Conservation (phyloP, 2,113 vertebrate genomes). For the Ibidorhyncha struthersii region DNA sequence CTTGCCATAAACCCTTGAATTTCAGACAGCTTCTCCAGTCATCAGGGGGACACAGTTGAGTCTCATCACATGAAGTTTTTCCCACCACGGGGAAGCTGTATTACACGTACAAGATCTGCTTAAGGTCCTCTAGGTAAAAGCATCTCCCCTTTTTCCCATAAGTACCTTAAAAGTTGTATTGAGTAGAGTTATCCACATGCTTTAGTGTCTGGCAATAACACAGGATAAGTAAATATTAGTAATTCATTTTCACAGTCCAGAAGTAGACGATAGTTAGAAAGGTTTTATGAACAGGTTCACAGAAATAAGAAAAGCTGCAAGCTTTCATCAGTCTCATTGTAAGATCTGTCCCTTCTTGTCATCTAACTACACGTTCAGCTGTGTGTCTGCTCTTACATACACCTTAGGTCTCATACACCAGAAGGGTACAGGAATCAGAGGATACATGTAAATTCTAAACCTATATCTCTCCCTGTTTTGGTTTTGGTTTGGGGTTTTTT, state of each 20-base stretch:
- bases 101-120: neutral
- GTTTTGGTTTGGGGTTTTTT: neutral
- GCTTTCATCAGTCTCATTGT: neutral
- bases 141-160: neutral
- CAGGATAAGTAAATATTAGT: neutral
- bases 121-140: neutral
- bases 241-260: neutral
- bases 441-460: neutral
- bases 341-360: neutral
- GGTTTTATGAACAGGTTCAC: neutral
- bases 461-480: neutral
- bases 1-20: neutral
- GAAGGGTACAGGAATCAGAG: fast-evolving
- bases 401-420: neutral
- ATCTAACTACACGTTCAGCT: neutral
- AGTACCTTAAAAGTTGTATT: neutral
- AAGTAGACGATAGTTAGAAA: neutral
- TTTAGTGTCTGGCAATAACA: neutral
- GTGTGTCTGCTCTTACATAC: neutral
- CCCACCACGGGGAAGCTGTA: neutral
- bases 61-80: neutral
- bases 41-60: neutral
- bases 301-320: neutral
- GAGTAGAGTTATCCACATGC: neutral
- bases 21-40: neutral